phyloP scores from a whole-genome alignment of 2,113 vertebrate species.

The Callionymus lyra region DNA sequence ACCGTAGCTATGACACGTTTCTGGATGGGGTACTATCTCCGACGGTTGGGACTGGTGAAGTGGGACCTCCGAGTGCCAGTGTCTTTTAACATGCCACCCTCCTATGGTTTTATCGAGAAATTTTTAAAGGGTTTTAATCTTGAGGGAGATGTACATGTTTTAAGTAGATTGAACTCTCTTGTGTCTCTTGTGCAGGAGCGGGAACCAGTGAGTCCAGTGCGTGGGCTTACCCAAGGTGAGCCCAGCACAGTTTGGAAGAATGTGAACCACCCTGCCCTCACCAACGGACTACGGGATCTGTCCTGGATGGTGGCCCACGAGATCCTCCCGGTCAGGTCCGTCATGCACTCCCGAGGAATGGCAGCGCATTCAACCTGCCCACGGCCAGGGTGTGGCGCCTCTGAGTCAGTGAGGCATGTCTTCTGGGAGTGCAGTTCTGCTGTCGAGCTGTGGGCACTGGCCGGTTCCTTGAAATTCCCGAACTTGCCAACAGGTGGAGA shows the following conservation, averaged over 20 bases:
- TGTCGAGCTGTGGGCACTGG: slow-evolving; percentile 1
- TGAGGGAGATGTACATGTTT: slow-evolving; percentile 1
- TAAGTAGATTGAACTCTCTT: neutral
- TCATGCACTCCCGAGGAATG: slow-evolving; percentile 9
- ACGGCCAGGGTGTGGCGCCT: slow-evolving; percentile 5
- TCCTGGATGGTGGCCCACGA: slow-evolving; percentile 3
- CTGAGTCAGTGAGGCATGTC: slow-evolving; percentile 7
- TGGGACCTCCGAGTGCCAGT: neutral
- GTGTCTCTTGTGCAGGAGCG: slow-evolving; percentile 5
- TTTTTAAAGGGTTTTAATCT: neutral
- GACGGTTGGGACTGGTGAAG: neutral
- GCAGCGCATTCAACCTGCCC: neutral
- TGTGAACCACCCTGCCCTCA: slow-evolving; percentile 6
- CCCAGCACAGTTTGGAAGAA: slow-evolving; percentile 4
- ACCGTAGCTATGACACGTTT: neutral
- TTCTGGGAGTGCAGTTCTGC: slow-evolving; percentile 11
- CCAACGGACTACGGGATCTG: slow-evolving; percentile 13
- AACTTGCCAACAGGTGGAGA: slow-evolving; percentile 6
- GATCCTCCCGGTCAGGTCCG: slow-evolving; percentile 4
- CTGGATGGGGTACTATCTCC: slow-evolving; percentile 3
- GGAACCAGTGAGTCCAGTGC: slow-evolving; percentile 7
- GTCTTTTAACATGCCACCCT: neutral
- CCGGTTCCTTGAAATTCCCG: slow-evolving; percentile 5
- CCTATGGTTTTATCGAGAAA: neutral
- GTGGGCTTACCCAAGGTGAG: neutral